Evolutionary conservation across 1,140 invertebrate species (phyloP).

Genomic region (Vanessa atalanta): DNA sequence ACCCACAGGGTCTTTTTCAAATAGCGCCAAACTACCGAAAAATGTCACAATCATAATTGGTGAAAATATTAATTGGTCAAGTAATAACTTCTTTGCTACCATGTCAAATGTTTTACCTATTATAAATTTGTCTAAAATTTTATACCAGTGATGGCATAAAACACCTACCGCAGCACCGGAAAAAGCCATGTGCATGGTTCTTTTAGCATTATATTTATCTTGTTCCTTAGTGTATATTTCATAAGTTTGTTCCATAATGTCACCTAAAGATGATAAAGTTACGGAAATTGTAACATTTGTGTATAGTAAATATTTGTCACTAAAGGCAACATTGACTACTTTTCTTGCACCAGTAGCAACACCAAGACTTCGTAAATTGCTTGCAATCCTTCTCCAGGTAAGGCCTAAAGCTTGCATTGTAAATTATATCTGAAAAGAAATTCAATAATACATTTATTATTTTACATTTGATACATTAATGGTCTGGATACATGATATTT

Average conservation of each 20-base stretch:
- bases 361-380: slow-evolving; percentile 47
- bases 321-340: slow-evolving; percentile 81
- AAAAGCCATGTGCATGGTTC: slow-evolving; percentile 90
- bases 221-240: slow-evolving; percentile 86
- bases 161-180: slow-evolving; percentile 90
- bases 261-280: slow-evolving; percentile 88
- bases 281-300: slow-evolving; percentile 94
- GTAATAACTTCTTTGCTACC: slow-evolving; percentile 91
- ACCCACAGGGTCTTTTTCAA: slow-evolving; percentile 84
- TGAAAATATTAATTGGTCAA: slow-evolving; percentile 94
- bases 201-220: slow-evolving; percentile 83
- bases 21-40: slow-evolving; percentile 87
- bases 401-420: slow-evolving; percentile 65
- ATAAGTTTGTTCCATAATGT: slow-evolving; percentile 92
- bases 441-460: background rate
- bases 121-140: slow-evolving; percentile 84
- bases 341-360: slow-evolving; percentile 48
- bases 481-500: too few relatives aligned
- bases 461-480: too few relatives aligned
- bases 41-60: slow-evolving; percentile 91
- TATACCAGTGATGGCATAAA: slow-evolving; percentile 91
- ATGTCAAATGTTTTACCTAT: slow-evolving; percentile 85
- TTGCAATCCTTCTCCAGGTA: slow-evolving; percentile 61
- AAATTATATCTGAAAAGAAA: slow-evolving; percentile 51
- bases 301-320: slow-evolving; percentile 88